These are phyloP conservation scores for Mesorhabditis belari DNA, from an alignment of 2,888 invertebrate genomes.

Conservation along the genomic window DNA sequence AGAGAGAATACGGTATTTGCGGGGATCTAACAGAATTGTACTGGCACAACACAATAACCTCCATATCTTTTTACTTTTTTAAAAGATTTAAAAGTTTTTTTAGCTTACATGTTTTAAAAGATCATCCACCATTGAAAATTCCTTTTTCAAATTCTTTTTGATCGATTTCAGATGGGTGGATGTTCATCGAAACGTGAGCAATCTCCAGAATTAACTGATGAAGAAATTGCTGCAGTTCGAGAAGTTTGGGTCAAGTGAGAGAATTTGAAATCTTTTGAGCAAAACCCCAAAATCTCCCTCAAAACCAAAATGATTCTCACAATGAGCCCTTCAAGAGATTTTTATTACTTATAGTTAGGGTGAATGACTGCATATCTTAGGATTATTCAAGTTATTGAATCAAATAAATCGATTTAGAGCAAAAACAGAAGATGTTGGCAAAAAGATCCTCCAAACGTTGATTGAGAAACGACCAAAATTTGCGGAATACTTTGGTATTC, in stretches of 20 bases:
- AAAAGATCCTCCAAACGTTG: conserved; percentile 39
- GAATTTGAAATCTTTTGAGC: neutral
- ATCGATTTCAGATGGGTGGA: conserved; percentile 11
- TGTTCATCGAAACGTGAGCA: conserved; percentile 21
- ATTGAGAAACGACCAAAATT: conserved; percentile 44
- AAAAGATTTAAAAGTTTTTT: neutral
- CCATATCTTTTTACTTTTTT: neutral
- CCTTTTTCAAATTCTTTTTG: neutral
- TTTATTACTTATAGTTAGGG: neutral
- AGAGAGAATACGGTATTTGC: too few species aligned
- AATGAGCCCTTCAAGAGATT: too few species aligned
- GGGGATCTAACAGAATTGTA: too few species aligned
- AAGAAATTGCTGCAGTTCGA: conserved; percentile 36
- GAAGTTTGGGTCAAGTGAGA: conserved; percentile 38
- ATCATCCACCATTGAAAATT: too few species aligned
- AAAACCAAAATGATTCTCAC: too few species aligned
- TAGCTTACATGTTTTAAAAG: too few species aligned
- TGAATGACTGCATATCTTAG: conserved; percentile 4
- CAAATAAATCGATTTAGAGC: too few species aligned
- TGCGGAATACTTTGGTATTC: conserved; percentile 46
- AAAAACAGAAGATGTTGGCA: conserved; percentile 39
- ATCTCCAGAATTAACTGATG: conserved; percentile 32
- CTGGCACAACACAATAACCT: too few species aligned
- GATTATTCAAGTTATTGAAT: conserved; percentile 13
- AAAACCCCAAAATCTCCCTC: too few species aligned